Evolutionary conservation across 1,140 invertebrate species (phyloP), one percentile per base, ranked within the genome.

Genomic region (Nixonia krombeini): DNA sequence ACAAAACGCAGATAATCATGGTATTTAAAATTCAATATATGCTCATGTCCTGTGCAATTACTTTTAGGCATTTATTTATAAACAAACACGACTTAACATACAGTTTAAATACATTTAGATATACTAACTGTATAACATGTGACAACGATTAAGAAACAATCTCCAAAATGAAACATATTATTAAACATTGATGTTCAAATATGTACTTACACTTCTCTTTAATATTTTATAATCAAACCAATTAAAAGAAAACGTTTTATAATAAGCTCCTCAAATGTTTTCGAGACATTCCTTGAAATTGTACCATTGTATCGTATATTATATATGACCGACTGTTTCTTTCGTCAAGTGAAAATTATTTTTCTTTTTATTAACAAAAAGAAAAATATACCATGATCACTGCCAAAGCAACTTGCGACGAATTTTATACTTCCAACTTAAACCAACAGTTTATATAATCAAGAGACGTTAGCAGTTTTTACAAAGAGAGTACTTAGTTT

Each of bases 281-380:
- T 64, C 51, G n/a, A 47, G 8, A 65, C 53, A 65, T 65, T 65
- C 62, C 62, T 44, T 21, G 37, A 57, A 65, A 53, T 58, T 52
- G 33, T 29, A 55, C 37, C 13, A 31, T 44, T 28, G 12, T 47
- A 28, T 66, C 47, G 13, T 41, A 25, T 38, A 44, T 46, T 12
- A 6, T 13, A 35, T 13, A 8, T 31, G 9, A 9, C 25, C n/a
- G n/a, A n/a, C 4, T 9, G 25, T 26, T 26, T 4, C 25, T 26
- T 5, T 26, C 9, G 4, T 26, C 4, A 26, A 31, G 10, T n/a
- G 29, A 31, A 31, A 31, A n/a, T 31, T 31, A 31, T 4, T 31
- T 2, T 12, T 31, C 8, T 9, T 31, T 31, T 2, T 31, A 12
- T 8, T 8, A 9, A 31, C 10, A 8, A 31, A 31, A 31, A 31